Conservation (phyloP, 1,140 invertebrate genomes). For the Sitophilus oryzae region DNA sequence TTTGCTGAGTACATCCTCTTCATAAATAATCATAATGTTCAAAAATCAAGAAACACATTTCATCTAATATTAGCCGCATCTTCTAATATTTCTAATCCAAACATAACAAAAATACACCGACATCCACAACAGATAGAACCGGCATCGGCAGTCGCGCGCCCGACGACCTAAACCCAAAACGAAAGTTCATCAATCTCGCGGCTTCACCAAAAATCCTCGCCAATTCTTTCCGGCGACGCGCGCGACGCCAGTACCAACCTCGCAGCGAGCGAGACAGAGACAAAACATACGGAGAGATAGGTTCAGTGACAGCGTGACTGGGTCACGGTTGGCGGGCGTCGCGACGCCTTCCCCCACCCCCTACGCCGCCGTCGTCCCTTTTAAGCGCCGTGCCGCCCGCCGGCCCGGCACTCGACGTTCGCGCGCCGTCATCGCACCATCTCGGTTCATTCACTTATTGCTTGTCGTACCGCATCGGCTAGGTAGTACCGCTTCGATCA, state of each 20-base stretch:
- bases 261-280: background rate
- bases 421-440: constrained; percentile 28
- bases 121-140: too few relatives aligned
- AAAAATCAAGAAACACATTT: too few relatives aligned
- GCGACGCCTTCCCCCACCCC: constrained; percentile 27
- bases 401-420: constrained; percentile 20
- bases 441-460: too few relatives aligned
- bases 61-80: too few relatives aligned
- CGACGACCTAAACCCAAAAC: background rate
- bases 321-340: constrained; percentile 42
- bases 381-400: constrained; percentile 22
- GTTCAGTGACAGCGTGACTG: constrained; percentile 42
- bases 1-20: too few relatives aligned
- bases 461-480: too few relatives aligned
- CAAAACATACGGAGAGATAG: constrained; percentile 16
- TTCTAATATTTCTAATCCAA: too few relatives aligned
- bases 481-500: too few relatives aligned
- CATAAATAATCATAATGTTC: too few relatives aligned
- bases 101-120: too few relatives aligned
- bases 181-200: background rate
- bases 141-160: background rate
- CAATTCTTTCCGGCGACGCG: background rate
- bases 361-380: constrained; percentile 30
- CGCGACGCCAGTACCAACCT: too few relatives aligned
- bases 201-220: background rate